phyloP scores from a whole-genome alignment of 2,888 invertebrate species.

The Pyralis farinalis region DNA sequence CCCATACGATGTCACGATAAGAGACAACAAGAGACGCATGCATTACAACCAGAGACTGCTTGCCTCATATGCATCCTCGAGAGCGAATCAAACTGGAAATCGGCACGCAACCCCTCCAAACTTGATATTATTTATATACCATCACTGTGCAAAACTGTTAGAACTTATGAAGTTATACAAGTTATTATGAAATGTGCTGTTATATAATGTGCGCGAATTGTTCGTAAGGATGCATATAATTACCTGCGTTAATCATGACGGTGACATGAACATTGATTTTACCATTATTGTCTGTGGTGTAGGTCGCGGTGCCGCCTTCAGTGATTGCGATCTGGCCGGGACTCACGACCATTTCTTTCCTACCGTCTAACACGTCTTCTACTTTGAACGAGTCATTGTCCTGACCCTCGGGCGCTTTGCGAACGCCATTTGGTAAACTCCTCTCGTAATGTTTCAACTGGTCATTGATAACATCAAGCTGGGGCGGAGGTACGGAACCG shows the following conservation, averaged over 20 bases:
- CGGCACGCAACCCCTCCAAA: constrained; percentile 54
- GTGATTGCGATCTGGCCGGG: constrained; percentile 72
- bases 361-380: constrained; percentile 82
- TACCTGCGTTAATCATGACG: constrained; percentile 89
- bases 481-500: constrained; percentile 33
- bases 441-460: constrained; percentile 53
- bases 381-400: constrained; percentile 86
- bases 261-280: constrained; percentile 94
- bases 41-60: constrained; percentile 60
- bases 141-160: constrained; percentile 74
- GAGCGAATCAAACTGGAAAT: constrained; percentile 47
- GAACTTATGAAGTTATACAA: constrained; percentile 25
- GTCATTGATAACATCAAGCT: constrained; percentile 37
- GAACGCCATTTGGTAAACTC: constrained; percentile 71
- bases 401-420: constrained; percentile 90
- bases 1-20: constrained; percentile 14
- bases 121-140: constrained; percentile 47
- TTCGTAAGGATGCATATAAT: constrained; percentile 79
- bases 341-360: constrained; percentile 71
- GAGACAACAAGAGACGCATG: constrained; percentile 33
- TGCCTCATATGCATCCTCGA: constrained; percentile 80
- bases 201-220: constrained; percentile 48
- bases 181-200: constrained; percentile 37
- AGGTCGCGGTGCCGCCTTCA: constrained; percentile 77
- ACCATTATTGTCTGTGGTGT: constrained; percentile 89